Conservation (phyloP, 2,113 vertebrate genomes). For the Scomber colias region DNA sequence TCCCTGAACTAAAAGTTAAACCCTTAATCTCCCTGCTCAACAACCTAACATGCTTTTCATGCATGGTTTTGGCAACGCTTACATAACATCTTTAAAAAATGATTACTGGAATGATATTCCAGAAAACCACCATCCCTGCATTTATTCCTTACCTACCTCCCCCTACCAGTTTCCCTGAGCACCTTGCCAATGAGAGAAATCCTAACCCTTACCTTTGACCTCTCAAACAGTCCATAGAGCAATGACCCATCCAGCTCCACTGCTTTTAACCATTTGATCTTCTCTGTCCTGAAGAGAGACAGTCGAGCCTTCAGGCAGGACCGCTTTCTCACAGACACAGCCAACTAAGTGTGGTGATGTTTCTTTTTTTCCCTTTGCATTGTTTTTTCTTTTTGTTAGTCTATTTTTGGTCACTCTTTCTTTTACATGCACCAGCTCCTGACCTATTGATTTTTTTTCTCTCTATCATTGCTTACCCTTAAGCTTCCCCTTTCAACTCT, state of each 20-base stretch:
- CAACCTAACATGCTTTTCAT: conserved; percentile 33
- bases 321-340: conserved; percentile 57
- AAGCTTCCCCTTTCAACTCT: conserved; percentile 32
- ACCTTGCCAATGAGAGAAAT: conserved; percentile 35
- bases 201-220: conserved; percentile 36
- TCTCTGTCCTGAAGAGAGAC: conserved; percentile 53
- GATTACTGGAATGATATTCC: conserved; percentile 19
- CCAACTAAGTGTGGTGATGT: conserved; percentile 54
- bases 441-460: conserved; percentile 38
- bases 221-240: conserved; percentile 58
- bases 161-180: conserved; percentile 6
- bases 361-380: conserved; percentile 14
- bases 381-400: conserved; percentile 30
- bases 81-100: conserved; percentile 11
- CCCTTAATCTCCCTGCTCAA: not conserved
- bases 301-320: conserved; percentile 70
- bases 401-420: conserved; percentile 48
- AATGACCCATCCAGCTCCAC: conserved; percentile 45
- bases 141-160: conserved; percentile 6
- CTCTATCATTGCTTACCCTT: conserved; percentile 39
- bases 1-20: conserved; percentile 52
- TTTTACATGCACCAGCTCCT: conserved; percentile 42
- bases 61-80: conserved; percentile 32
- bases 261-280: conserved; percentile 12
- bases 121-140: conserved; percentile 7